Evolutionary conservation across 2,888 invertebrate genomes (phyloP), one percentile per base, ranked within the genome.

Genomic region (Spialia ferax): DNA sequence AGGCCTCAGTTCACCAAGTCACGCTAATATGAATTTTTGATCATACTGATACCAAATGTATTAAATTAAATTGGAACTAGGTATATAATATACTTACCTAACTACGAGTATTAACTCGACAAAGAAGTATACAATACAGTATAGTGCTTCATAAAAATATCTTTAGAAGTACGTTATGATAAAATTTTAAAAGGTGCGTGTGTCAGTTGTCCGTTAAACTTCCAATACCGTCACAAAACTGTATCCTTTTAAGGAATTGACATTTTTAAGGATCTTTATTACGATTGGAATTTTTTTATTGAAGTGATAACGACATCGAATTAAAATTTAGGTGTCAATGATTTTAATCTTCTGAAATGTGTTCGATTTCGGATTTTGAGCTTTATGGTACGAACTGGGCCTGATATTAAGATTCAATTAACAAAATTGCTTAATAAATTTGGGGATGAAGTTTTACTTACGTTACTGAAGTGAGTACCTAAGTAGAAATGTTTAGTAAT

Each of bases 311-410:
- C 61, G 61, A 55, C 55, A 54, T 32, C 32, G 61, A 61, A 48
- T 67, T 55, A 66, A 66, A 54, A 52, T 42, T 61, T 56, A 56
- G 61, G 55, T 67, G 67, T 61, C 67, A 61, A 67, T 67, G 67
- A 61, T 61, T 56, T 56, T 60, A 61, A 67, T 67, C 67, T 61
- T 26, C 35, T 48, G 61, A 45, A 67, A 56, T 67, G 61, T 61
- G 48, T 61, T 67, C 67, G 35, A 67, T 54, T 56, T 48, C 61
- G 22, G 55, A 48, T 61, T 55, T 26, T 8, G 45, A 22, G 56
- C 42, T 67, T 67, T 61, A 67, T 42, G 45, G 32, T 61, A 67
- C 11, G 45, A 45, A 66, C 18, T 45, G 32, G 38, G 52, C 29
- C 22, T 60, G 45, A 26, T 15, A 57, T 42, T 35, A 20, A 26